phyloP scores from a whole-genome alignment of 2,797 vertebrate species.

The Ibycter americanus region DNA sequence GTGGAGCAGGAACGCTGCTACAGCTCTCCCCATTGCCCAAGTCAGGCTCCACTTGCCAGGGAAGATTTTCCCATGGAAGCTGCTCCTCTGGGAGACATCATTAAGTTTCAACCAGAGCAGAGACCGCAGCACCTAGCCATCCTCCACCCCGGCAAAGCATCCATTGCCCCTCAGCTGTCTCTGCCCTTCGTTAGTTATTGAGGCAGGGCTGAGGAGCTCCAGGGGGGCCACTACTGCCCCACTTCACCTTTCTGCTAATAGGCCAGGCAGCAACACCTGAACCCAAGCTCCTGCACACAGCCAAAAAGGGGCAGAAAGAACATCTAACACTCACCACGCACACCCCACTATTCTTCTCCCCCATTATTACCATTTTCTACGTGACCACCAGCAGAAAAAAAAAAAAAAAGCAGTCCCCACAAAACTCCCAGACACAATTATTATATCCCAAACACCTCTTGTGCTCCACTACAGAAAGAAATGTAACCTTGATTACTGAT shows the following conservation, averaged over 20 bases:
- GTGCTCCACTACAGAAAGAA: neutral
- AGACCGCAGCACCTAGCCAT: accelerated
- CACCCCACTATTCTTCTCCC: neutral
- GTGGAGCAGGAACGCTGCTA: neutral
- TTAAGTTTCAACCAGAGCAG: neutral
- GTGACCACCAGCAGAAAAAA: neutral
- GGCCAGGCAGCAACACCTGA: neutral
- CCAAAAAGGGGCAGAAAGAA: neutral
- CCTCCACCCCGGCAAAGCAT: neutral
- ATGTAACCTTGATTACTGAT: neutral
- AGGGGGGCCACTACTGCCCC: neutral
- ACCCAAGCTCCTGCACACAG: neutral
- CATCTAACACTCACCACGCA: too few species aligned
- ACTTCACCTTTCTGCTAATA: neutral
- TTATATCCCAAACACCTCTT: neutral
- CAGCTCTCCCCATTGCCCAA: neutral
- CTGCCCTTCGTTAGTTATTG: neutral
- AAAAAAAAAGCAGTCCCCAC: neutral
- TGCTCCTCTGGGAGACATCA: neutral
- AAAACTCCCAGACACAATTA: neutral
- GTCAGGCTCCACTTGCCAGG: accelerated
- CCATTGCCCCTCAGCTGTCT: accelerated
- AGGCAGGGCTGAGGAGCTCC: neutral
- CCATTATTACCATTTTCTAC: neutral
- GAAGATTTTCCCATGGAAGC: neutral